Evolutionary conservation across 2,113 vertebrate species (phyloP), one percentile per base, ranked within the genome.

Genomic region (Pristiophorus japonicus): DNA sequence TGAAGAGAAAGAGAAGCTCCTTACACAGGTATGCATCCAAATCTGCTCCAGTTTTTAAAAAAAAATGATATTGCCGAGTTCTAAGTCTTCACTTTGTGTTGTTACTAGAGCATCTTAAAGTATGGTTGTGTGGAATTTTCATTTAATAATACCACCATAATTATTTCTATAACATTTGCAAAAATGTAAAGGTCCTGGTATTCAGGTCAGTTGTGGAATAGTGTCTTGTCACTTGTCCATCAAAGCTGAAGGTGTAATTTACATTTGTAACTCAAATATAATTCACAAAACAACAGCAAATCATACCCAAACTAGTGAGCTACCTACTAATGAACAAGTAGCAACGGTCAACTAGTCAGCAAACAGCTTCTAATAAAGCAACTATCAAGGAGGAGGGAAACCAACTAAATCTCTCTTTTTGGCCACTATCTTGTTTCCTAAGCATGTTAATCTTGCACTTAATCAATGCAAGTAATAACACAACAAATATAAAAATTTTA

Each of bases 1-100:
- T 5, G 98, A 98, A 97, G 98, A 98, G 96, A 99, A 98, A 93
- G 98, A 99, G 96, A 98, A 98, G 95, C 98, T 98, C 94, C 97
- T 99, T 90, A 98, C 98, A 95, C 98, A 98, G 97, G 98, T 98
- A 96, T 96, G 96, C 30, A 16, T 85, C 66, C 24, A 94, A 94
- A 30, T 27, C 24, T 47, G 14, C 42, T 47, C 12, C 66, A 51
- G 11, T 94, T 73, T 94, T 16, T 14, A 67, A 22, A 47, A 27
- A 67, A 22, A 30, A 47, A n/a, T 63, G 84, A 30, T 38, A 38
- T 22, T 94, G 4, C 0, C 27, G 18, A 42, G 81, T 85, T 55
- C 87, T 55, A 47, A 8, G 59, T 70, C 38, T 27, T 63, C 34
- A 0, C 84, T 88, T 92, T 92, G 2, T n/a, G 8, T 63, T 92